Evolutionary conservation across 2,797 vertebrate species (phyloP).

Genomic region (Hozukius guyotensis): DNA sequence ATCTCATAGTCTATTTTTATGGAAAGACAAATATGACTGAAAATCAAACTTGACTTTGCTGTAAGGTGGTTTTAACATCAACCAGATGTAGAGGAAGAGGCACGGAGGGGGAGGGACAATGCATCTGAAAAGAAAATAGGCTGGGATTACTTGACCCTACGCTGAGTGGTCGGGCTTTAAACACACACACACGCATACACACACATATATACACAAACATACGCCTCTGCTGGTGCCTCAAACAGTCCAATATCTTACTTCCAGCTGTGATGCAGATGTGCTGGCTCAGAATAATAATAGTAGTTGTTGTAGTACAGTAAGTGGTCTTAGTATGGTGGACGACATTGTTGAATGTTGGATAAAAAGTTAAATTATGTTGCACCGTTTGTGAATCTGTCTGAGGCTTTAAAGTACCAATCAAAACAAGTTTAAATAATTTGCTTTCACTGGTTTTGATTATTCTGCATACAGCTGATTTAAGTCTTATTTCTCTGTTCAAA

Average conservation of each 20-base stretch:
- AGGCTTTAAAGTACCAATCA: neutral
- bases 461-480: neutral
- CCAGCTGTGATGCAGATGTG: constrained; percentile 81
- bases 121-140: constrained; percentile 67
- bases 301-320: neutral
- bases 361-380: neutral
- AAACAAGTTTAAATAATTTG: neutral
- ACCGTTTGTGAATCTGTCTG: neutral
- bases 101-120: constrained; percentile 42
- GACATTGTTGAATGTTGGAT: neutral
- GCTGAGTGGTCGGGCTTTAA: constrained; percentile 43
- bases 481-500: neutral
- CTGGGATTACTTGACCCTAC: constrained; percentile 55
- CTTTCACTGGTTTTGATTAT: neutral
- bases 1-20: neutral
- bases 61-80: constrained; percentile 56
- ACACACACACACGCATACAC: constrained; percentile 4
- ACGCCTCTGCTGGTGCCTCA: constrained; percentile 30
- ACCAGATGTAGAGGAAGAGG: constrained; percentile 64
- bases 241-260: constrained; percentile 35
- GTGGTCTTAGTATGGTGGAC: neutral
- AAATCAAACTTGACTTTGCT: neutral
- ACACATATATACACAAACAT: constrained; percentile 29
- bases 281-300: constrained; percentile 4
- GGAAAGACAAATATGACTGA: neutral